Percentiles rank a stretch among this genome's conserved stretches.
Conservation (phyloP, 2,797 vertebrate species). For the Capromys pilorides region DNA sequence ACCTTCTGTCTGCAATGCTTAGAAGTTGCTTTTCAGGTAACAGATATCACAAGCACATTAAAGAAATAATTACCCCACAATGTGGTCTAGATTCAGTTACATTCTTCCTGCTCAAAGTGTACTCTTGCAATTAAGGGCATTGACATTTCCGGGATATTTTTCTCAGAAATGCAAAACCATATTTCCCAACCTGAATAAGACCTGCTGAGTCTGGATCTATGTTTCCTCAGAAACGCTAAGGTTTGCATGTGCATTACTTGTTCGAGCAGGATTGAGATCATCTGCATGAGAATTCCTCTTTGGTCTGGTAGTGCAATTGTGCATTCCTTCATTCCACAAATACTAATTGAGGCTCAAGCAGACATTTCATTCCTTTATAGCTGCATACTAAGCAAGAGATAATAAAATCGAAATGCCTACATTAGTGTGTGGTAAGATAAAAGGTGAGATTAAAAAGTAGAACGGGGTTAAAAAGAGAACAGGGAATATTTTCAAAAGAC, state of each 20-base stretch:
- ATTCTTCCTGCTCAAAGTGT: background rate
- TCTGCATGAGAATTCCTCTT: background rate
- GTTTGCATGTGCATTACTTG: background rate
- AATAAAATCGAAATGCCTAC: background rate
- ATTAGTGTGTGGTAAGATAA: background rate
- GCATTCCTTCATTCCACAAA: conserved; percentile 28
- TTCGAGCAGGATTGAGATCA: background rate
- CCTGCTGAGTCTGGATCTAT: background rate
- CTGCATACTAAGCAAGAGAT: background rate
- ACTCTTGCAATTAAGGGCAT: background rate
- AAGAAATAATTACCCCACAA: background rate
- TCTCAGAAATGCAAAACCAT: conserved; percentile 8
- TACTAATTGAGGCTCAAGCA: background rate
- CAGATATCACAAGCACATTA: background rate
- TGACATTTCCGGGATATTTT: background rate
- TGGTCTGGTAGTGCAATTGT: background rate
- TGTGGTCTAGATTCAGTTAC: background rate
- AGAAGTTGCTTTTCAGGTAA: background rate
- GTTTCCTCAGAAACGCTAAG: background rate
- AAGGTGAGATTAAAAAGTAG: conserved; percentile 19
- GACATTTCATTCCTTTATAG: background rate
- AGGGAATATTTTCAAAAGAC: background rate
- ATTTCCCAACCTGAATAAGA: background rate
- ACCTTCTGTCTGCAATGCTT: background rate
- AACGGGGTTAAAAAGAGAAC: background rate